phyloP scores from a whole-genome alignment of 2,113 vertebrate genomes.

The Triplophysa rosa region DNA sequence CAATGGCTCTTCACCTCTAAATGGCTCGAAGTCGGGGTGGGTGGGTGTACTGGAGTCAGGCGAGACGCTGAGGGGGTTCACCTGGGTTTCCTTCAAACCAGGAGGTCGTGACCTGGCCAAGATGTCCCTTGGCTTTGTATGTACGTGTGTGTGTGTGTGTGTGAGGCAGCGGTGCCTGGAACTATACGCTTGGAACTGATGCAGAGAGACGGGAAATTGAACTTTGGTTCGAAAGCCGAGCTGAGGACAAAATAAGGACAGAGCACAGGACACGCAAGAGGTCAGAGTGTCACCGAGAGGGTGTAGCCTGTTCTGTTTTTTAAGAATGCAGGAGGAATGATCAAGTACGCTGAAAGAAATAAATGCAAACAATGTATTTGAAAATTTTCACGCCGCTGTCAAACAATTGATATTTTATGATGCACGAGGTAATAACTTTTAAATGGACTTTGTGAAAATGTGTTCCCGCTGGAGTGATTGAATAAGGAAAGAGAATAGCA shows the following conservation, averaged over 20 bases:
- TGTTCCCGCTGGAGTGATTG: not conserved
- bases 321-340: not conserved
- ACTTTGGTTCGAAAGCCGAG: conserved; percentile 70
- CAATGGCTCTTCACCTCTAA: not conserved
- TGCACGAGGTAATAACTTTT: conserved; percentile 50
- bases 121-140: conserved; percentile 52
- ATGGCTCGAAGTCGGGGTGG: not conserved
- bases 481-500: not conserved
- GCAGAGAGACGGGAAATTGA: conserved; percentile 65
- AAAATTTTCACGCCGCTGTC: not conserved
- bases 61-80: conserved; percentile 15
- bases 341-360: not conserved
- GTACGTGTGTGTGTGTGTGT: conserved; percentile 32
- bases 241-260: conserved; percentile 48
- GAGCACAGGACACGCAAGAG: conserved; percentile 37
- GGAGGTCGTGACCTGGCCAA: conserved; percentile 68
- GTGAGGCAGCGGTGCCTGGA: conserved; percentile 14
- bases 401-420: conserved; percentile 48
- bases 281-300: conserved; percentile 24
- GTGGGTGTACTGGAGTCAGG: not conserved
- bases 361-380: not conserved
- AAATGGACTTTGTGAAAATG: conserved; percentile 31
- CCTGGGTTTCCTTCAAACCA: conserved; percentile 8
- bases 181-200: conserved; percentile 38
- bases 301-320: not conserved